Conservation (phyloP, 2,797 vertebrate species). For the Mus caroli region DNA sequence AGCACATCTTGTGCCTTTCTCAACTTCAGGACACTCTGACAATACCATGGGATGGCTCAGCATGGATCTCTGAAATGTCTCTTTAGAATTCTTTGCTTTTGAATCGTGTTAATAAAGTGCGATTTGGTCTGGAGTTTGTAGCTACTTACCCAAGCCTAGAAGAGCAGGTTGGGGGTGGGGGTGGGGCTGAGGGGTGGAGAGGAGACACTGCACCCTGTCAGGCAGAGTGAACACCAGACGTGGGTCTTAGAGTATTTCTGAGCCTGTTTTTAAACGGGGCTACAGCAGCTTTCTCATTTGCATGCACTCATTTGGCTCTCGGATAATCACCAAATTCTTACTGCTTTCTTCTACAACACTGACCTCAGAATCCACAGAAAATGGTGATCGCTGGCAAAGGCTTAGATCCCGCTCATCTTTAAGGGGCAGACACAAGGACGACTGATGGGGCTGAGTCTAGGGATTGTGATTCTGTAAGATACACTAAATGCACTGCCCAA, state of each 20-base stretch:
- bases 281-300: slow-evolving; percentile 44
- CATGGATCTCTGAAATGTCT: slow-evolving; percentile 78
- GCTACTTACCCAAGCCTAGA: slow-evolving; percentile 77
- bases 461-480: slow-evolving; percentile 32
- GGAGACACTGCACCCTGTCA: slow-evolving; percentile 43
- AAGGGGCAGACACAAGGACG: background rate
- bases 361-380: slow-evolving; percentile 11
- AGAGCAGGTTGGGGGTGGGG: background rate
- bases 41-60: slow-evolving; percentile 73
- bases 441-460: background rate
- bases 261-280: slow-evolving; percentile 52
- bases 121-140: slow-evolving; percentile 69
- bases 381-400: background rate
- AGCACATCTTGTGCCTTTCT: slow-evolving; percentile 62
- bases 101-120: slow-evolving; percentile 86
- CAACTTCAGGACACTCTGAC: slow-evolving; percentile 81
- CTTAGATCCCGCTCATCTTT: background rate
- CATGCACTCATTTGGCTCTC: background rate
- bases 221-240: background rate
- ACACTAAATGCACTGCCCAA: background rate
- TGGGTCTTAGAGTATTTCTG: slow-evolving; percentile 23
- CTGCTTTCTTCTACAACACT: background rate
- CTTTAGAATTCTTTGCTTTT: slow-evolving; percentile 87
- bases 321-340: background rate
- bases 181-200: accelerated